Conservation (phyloP, 2,113 vertebrate genomes). For the Nanger granti region DNA sequence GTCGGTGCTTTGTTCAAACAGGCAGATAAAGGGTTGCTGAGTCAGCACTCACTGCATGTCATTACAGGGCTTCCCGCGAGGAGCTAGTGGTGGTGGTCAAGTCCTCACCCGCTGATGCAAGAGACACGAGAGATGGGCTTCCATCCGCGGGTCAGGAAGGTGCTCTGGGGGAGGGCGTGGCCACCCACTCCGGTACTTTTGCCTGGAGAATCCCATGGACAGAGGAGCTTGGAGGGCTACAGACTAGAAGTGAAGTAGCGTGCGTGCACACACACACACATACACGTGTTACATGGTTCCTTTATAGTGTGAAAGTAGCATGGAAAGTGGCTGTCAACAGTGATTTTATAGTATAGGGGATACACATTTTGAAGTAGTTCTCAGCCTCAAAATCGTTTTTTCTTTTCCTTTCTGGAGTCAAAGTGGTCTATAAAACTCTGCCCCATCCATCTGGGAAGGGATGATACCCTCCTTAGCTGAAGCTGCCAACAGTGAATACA, state of each 20-base stretch:
- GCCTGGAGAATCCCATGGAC: not conserved
- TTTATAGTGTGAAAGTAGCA: not conserved
- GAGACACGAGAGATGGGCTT: not conserved
- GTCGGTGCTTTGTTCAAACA: slow-evolving; percentile 14
- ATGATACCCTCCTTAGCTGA: not conserved
- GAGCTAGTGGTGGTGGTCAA: not conserved
- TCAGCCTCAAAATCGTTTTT: not conserved
- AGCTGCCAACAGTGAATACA: not conserved
- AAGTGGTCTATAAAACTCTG: not conserved
- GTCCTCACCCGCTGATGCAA: not conserved
- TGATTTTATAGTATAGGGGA: not conserved
- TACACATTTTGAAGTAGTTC: not conserved
- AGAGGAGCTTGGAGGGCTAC: not conserved
- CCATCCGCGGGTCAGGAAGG: fast-evolving
- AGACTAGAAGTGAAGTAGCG: not conserved
- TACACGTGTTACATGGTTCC: not conserved
- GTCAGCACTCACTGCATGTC: not conserved
- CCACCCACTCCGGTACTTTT: not conserved
- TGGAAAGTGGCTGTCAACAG: not conserved
- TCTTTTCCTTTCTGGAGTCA: not conserved
- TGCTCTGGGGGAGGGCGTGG: not conserved
- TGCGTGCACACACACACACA: fast-evolving
- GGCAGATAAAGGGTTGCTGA: not conserved
- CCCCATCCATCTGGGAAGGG: not conserved
- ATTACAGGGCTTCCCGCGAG: not conserved